These are phyloP conservation scores for Crenichthys baileyi DNA, from an alignment of 2,797 vertebrate species.

Conservation along the genomic window DNA sequence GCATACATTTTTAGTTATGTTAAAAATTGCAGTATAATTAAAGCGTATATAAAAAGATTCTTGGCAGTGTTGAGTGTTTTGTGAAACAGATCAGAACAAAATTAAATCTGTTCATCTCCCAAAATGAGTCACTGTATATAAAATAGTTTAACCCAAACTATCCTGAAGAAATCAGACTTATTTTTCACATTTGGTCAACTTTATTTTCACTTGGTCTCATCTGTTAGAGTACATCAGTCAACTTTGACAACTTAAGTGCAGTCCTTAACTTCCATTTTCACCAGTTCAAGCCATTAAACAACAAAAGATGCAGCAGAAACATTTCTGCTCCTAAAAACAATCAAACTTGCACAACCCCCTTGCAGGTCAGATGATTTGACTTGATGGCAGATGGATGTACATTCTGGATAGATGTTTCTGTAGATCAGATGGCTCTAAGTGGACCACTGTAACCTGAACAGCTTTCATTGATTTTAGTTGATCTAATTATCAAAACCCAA, in stretches of 20 bases:
- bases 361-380: conserved; percentile 36
- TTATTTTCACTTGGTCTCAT: conserved; percentile 78
- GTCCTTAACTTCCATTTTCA: conserved; percentile 52
- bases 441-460: not conserved
- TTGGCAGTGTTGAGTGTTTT: too few relatives aligned
- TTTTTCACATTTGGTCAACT: conserved; percentile 72
- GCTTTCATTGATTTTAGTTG: not conserved
- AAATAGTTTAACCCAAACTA: not conserved
- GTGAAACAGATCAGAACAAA: too few relatives aligned
- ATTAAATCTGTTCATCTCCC: not conserved
- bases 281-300: conserved; percentile 38
- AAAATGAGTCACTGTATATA: not conserved
- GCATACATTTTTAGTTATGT: too few relatives aligned
- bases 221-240: conserved; percentile 66
- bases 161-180: conserved; percentile 6
- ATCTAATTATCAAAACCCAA: conserved; percentile 19
- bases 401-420: conserved; percentile 2
- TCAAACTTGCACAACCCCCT: conserved; percentile 34
- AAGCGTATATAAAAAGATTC: too few relatives aligned
- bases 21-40: too few relatives aligned
- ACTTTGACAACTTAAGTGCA: conserved; percentile 44
- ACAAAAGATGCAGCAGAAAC: conserved; percentile 49
- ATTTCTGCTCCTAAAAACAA: conserved; percentile 58
- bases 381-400: conserved; percentile 9
- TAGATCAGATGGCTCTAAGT: not conserved